A percentile compares a stretch with the other conserved stretches of the same genome.
Evolutionary conservation across 2,797 vertebrate genomes (phyloP).

Genomic region (Chiloscyllium punctatum): DNA sequence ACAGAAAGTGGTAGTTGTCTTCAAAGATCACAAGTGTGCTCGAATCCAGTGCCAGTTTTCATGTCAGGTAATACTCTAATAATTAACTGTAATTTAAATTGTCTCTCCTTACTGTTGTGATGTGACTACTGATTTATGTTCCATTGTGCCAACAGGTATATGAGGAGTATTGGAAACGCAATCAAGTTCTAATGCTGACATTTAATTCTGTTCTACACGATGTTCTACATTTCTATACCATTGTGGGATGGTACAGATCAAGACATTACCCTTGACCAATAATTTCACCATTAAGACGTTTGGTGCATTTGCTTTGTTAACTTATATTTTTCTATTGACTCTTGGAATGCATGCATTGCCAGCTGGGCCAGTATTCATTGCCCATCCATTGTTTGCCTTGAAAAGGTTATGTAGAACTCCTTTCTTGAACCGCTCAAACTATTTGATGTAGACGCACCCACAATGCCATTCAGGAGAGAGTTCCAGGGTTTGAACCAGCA

Average conservation of each 20-base stretch:
- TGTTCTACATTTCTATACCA: background rate
- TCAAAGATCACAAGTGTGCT: conserved; percentile 9
- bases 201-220: background rate
- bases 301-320: no score
- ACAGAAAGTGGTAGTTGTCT: background rate
- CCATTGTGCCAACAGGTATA: background rate
- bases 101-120: background rate
- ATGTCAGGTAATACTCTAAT: background rate
- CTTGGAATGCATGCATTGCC: no score
- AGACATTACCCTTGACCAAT: background rate
- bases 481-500: no score
- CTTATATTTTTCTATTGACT: background rate
- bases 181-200: background rate
- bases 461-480: no score
- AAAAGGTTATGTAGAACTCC: no score
- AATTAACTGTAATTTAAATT: conserved; percentile 9
- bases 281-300: background rate
- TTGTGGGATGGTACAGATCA: background rate
- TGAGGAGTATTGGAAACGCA: background rate
- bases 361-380: no score
- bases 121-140: background rate
- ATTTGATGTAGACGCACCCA: no score
- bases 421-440: no score
- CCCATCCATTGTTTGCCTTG: no score
- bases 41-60: background rate